phyloP scores from a whole-genome alignment of 37 sponge, comb jelly and placozoan genomes.

The Cladorhizidae sp. region DNA sequence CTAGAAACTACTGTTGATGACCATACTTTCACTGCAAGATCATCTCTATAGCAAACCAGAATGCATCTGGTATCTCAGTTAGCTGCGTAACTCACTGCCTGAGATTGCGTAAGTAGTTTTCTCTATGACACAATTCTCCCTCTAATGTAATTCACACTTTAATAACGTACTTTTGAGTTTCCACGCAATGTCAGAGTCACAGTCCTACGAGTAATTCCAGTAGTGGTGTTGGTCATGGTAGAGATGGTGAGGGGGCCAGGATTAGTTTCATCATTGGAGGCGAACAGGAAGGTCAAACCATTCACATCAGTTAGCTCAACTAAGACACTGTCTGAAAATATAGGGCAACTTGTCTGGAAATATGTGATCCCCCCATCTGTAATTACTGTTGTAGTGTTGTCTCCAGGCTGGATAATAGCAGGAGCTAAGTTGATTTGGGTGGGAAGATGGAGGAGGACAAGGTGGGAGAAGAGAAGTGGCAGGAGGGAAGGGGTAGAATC shows the following conservation, averaged over 20 bases:
- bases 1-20: too few species aligned
- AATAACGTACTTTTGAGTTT: background rate
- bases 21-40: too few species aligned
- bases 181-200: background rate
- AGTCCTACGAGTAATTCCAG: slow-evolving; percentile 6
- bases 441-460: too few species aligned
- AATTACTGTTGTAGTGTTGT: slow-evolving; percentile 61
- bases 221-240: slow-evolving; percentile 3
- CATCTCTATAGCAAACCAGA: too few species aligned
- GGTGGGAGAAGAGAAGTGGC: too few species aligned
- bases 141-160: too few species aligned
- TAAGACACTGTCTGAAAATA: slow-evolving; percentile 57
- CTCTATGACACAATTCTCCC: too few species aligned
- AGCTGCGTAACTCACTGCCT: too few species aligned
- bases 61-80: too few species aligned
- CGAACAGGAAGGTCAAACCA: slow-evolving; percentile 70
- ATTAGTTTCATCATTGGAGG: slow-evolving; percentile 52
- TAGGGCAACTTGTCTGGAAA: slow-evolving; percentile 71
- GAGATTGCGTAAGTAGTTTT: too few species aligned
- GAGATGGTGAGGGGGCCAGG: slow-evolving; percentile 77
- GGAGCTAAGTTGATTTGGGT: slow-evolving; percentile 47
- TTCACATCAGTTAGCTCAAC: slow-evolving; percentile 71
- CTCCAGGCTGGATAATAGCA: slow-evolving; percentile 75
- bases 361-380: slow-evolving; percentile 79
- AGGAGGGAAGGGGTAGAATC: too few species aligned